Evolutionary conservation across 2,113 vertebrate species (phyloP).

Genomic region (Laticauda colubrina): DNA sequence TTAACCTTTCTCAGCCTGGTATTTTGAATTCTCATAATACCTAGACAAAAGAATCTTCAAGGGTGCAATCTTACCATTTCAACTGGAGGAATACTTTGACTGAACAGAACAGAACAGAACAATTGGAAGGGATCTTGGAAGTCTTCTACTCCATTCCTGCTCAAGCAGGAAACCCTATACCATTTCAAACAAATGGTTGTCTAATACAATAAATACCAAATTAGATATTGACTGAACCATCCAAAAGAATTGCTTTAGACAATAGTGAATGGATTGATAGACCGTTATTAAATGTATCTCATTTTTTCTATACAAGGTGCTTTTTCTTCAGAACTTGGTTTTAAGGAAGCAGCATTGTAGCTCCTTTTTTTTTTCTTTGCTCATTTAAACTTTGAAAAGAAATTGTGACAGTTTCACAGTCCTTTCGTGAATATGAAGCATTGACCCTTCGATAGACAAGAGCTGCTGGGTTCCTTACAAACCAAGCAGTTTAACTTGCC

Average conservation of each 20-base stretch:
- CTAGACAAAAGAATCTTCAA: neutral
- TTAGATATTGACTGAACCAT: neutral
- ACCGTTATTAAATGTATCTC: neutral
- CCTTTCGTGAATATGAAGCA: neutral
- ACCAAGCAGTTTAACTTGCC: neutral
- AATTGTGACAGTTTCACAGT: neutral
- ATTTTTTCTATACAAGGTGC: neutral
- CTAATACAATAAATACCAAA: neutral
- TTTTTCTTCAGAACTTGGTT: neutral
- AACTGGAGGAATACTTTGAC: neutral
- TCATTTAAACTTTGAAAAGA: neutral
- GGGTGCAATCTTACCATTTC: neutral
- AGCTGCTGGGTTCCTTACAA: neutral
- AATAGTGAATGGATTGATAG: neutral
- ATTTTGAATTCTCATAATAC: neutral
- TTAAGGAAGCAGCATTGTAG: neutral
- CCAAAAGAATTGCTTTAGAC: neutral
- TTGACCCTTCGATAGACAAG: neutral
- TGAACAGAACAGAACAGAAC: neutral
- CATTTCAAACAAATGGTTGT: neutral
- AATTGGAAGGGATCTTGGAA: neutral
- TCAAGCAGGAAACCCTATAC: neutral
- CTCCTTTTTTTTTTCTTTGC: neutral
- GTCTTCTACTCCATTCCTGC: neutral
- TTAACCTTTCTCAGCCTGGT: neutral